Base-by-base conservation (phyloP, 2,113 vertebrate species). In the Pelodiscus sinensis region DNA sequence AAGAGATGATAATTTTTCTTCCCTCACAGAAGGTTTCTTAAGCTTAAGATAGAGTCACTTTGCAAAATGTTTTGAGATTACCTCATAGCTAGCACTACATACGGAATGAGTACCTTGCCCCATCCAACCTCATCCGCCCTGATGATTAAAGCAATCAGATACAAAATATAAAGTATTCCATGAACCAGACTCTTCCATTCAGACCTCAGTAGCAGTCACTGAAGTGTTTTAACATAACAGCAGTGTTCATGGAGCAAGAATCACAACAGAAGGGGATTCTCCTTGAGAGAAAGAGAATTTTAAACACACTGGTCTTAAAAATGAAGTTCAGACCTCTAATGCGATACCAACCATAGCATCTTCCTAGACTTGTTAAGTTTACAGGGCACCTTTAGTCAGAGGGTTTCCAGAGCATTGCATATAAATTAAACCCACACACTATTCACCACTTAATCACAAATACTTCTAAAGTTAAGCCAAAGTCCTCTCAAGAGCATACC, bases 121-220 rank as follows among this genome's bases (percentile, higher is more conserved):
- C 78, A 31, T 13, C 31, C 8, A 38, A 6, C 13, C 2, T 13
- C 57, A 25, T 1, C 52, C 27, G 35, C 29, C 31, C 38, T 52
- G 4, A 1, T 0, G 51, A 13, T 77, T 77, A 38, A 50, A 77
- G 38, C 24, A 71, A 71, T 35, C 65, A 35, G n/a, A 71, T 71
- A 9, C 31, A 15, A 71, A 21, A 3, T 19, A 71, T 71, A 10
- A n/a, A n/a, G 12, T 75, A 44, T 44, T 50, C 21, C 77, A 9
- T 1, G 3, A 52, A 71, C 24, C 38, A 62, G 0, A 9, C 60
- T 3, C 54, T n/a, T 5, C 0, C 1, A 56, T 4, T 50, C 31
- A 25, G 56, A 12, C 8, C 50, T 29, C 1, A 2, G 35, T 24
- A 50, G 44, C 73, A 50, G 73, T 50, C 38, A 24, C 1, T 8